phyloP scores from a whole-genome alignment of 2,888 invertebrate genomes.

The Andrena camellia region DNA sequence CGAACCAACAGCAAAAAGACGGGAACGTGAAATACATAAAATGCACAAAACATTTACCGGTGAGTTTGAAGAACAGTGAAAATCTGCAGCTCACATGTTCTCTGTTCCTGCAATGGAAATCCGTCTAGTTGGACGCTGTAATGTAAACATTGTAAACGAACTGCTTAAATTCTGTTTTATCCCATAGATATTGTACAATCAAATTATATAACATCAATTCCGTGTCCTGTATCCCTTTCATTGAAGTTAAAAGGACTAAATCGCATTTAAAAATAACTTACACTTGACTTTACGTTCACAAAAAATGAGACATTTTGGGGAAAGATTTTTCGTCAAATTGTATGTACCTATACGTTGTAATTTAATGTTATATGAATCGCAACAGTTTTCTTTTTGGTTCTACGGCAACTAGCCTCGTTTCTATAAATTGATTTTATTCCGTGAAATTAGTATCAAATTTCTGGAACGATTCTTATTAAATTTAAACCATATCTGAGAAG shows the following conservation, averaged over 20 bases:
- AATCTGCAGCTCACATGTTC: neutral
- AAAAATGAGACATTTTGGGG: too few relatives aligned
- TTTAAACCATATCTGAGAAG: conserved; percentile 43
- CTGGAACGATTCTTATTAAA: conserved; percentile 31
- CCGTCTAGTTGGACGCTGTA: neutral
- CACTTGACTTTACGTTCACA: too few relatives aligned
- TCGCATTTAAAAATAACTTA: neutral
- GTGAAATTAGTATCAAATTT: neutral
- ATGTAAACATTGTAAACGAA: neutral
- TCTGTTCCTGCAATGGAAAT: neutral
- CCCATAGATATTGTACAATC: neutral
- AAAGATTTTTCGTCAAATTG: too few relatives aligned
- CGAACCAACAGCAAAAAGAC: neutral
- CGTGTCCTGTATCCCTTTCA: neutral
- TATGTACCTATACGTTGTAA: too few relatives aligned
- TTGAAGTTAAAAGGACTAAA: neutral
- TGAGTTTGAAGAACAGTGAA: neutral
- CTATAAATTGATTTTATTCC: neutral
- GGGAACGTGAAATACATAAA: conserved; percentile 15
- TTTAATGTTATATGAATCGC: too few relatives aligned
- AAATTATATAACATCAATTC: neutral
- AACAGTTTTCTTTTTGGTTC: too few relatives aligned
- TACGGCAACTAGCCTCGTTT: neutral
- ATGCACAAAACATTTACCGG: neutral
- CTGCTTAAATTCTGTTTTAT: neutral